Base-by-base conservation (phyloP, 2,888 invertebrate species). In the Erebia ligea region DNA sequence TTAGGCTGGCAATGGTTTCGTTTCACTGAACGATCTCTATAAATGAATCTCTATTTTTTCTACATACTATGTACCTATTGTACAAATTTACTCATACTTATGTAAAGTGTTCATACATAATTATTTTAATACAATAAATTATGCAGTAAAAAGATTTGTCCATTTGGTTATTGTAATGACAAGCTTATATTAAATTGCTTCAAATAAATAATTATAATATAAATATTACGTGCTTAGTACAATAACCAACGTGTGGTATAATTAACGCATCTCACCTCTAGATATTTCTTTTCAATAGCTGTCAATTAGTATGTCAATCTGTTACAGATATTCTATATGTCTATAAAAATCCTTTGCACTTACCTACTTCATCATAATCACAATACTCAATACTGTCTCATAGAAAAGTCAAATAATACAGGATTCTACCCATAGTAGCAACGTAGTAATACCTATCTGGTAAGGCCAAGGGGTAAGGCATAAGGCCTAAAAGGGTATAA, bases 41-140 rank as follows among this genome's bases (percentile, higher is more conserved):
- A 88, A 91, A 90, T 90, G 90, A 92, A 92, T 91, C 91, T 92
- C 91, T 93, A 93, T 93, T 93, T 93, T 93, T 93, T 92, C 93
- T 92, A 93, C 92, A 91, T 87, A 88, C 90, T 91, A 90, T 89
- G 90, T 90, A 81, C 80, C 80, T 81, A 89, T 91, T 90, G 89
- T 92, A 92, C 90, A 93, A 91, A 92, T 88, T 87, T 85, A 90
- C 86, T 90, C 88, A 87, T 84, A 87, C 86, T 81, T 89, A 82
- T 90, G 87, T 90, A 87, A 91, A 91, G 90, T 91, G 88, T 92
- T 91, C 89, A 88, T 83, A 79, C 78, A 84, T 81, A 79, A 84
- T 87, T 84, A 84, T 86, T 19, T 87, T 76, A 77, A 76, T 79
- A 79, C 79, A 75, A 68, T 73, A 73, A 68, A 69, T 69, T 73